Evolutionary conservation across 2,888 invertebrate species (phyloP).

Genomic region (Pyrrhia umbra): DNA sequence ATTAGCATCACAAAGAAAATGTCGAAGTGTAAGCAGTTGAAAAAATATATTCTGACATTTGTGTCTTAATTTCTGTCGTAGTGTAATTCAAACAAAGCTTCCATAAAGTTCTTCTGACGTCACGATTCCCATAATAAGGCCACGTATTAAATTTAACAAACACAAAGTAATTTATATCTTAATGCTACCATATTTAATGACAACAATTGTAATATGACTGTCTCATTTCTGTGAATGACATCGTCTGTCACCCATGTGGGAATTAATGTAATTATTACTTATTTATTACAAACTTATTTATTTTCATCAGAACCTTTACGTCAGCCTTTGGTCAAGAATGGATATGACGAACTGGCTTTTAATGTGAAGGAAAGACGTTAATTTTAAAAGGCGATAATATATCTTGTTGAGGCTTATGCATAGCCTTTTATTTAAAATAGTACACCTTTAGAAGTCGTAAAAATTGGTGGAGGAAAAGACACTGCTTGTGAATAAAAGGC

Average conservation of each 20-base stretch:
- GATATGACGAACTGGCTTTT: slow-evolving; percentile 43
- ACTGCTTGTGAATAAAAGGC: too few relatives aligned
- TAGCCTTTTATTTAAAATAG: too few relatives aligned
- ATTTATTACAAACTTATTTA: slow-evolving; percentile 16
- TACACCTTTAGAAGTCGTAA: too few relatives aligned
- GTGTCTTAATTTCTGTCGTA: too few relatives aligned
- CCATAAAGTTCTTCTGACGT: not conserved
- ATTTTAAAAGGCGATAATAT: not conserved
- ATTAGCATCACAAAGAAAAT: too few relatives aligned
- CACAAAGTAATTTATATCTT: slow-evolving; percentile 48
- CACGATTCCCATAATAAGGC: not conserved
- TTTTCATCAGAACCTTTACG: slow-evolving; percentile 30
- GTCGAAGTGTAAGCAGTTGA: too few relatives aligned
- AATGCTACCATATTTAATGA: slow-evolving; percentile 37
- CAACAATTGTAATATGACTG: slow-evolving; percentile 36
- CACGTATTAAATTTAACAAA: slow-evolving; percentile 18
- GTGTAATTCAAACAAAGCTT: too few relatives aligned
- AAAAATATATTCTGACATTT: too few relatives aligned
- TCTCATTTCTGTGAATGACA: slow-evolving; percentile 45
- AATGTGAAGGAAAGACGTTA: slow-evolving; percentile 38
- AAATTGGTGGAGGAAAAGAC: too few relatives aligned
- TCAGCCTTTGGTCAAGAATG: slow-evolving; percentile 33
- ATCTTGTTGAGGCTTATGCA: too few relatives aligned
- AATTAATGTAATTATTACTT: slow-evolving; percentile 49
- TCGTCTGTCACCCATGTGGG: slow-evolving; percentile 20